Base-by-base conservation (phyloP, 2,888 invertebrate genomes). In the Rugalucina vietnamica region DNA sequence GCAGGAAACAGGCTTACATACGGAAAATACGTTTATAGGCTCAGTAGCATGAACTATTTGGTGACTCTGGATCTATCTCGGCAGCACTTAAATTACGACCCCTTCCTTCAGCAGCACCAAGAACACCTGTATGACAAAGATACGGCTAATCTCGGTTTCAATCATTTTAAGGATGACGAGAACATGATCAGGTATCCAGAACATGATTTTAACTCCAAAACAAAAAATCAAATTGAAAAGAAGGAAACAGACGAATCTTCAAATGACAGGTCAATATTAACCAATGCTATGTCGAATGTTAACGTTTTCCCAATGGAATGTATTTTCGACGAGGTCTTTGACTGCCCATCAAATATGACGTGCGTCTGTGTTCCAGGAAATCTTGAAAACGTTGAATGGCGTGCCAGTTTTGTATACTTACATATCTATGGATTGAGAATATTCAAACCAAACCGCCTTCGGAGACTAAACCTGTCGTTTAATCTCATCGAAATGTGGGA, bases 51-150 rank as follows among this genome's bases (percentile, higher is more conserved):
- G 12, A 76, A 36, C 21, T 37, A 39, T 34, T 29, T 87, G 0
- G 43, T 24, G 0, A 18, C 21, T 14, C 71, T 87, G 1, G 87
- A 85, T 57, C 37, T 87, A 32, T 82, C 84, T 0, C 37, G 84
- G 12, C 87, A 87, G 36, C 84, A 87, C 70, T 54, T 85, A 0
- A 65, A 80, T 65, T 85, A 73, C n/a, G 84, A 87, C 49, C 84
- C 87, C 1, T 87, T 85, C 29, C n/a, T 37, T 12, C 21, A 71
- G 8, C 36, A 84, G 10, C 80, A 80, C 37, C 69, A 60, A 60
- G 60, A 60, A 27, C 24, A 43, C 10, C 43, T 43, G 8, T 43
- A 43, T 43, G 18, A 43, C 43, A 43, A n/a, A n/a, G n/a, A n/a
- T n/a, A n/a, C n/a, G n/a, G n/a, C n/a, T n/a, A n/a, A n/a, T n/a